Evolutionary conservation across 2,888 invertebrate species (phyloP).

Genomic region (Lasioglossum vierecki): DNA sequence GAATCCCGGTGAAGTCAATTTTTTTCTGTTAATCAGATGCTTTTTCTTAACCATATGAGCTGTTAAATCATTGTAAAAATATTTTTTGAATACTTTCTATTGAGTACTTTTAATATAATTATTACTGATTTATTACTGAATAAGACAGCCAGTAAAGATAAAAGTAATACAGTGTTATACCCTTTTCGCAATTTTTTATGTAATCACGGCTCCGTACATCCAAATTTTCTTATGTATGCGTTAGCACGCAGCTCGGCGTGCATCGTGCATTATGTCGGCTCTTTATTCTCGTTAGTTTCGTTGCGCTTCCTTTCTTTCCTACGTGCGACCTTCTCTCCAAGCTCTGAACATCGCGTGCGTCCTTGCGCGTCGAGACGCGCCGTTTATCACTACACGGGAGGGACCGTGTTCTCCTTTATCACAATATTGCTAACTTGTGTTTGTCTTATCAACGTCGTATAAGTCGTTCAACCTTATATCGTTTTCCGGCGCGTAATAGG

Average conservation of each 20-base stretch:
- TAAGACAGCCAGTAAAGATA: no score
- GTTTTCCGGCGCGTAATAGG: slow-evolving; percentile 14
- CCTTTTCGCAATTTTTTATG: background rate
- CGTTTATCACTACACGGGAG: slow-evolving; percentile 74
- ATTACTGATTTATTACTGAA: no score
- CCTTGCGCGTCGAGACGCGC: slow-evolving; percentile 30
- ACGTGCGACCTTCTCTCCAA: slow-evolving; percentile 20
- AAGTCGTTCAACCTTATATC: slow-evolving; percentile 42
- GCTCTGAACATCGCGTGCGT: slow-evolving; percentile 22
- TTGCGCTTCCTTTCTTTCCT: slow-evolving; percentile 39
- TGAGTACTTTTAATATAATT: no score
- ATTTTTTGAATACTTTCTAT: no score
- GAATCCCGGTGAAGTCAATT: no score
- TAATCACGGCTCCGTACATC: slow-evolving; percentile 4
- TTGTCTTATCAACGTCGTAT: slow-evolving; percentile 70
- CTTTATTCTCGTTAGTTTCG: slow-evolving; percentile 72
- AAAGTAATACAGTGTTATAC: no score
- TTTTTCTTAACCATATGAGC: no score
- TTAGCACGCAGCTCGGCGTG: slow-evolving; percentile 67
- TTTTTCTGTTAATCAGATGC: no score
- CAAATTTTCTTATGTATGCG: slow-evolving; percentile 67
- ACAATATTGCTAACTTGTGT: slow-evolving; percentile 75
- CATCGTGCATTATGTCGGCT: slow-evolving; percentile 67
- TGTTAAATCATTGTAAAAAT: no score
- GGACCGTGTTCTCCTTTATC: slow-evolving; percentile 72